Conservation (phyloP, 53 echinoderm and acorn worm species). For the Zoroaster sp. region DNA sequence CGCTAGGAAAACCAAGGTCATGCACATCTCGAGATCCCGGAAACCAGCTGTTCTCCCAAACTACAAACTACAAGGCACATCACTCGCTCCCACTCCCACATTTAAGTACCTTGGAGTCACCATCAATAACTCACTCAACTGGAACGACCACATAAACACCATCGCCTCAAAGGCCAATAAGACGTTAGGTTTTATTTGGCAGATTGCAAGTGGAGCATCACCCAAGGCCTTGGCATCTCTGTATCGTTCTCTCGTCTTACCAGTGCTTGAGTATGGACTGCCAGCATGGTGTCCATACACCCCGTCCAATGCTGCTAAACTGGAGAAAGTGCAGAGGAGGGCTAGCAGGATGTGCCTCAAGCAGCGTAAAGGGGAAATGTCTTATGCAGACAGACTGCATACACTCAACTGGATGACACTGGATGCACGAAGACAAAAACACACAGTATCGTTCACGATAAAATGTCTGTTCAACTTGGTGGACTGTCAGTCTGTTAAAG, state of each 20-base stretch:
- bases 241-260: slow-evolving; percentile 1
- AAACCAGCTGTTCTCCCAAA: slow-evolving; percentile 6
- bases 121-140: background rate
- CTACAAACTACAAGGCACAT: background rate
- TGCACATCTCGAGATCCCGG: slow-evolving; percentile 1
- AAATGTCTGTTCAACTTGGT: background rate
- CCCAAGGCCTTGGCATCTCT: background rate
- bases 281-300: slow-evolving; percentile 26
- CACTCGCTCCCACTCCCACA: background rate
- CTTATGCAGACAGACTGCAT: slow-evolving; percentile 24
- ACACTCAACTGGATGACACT: background rate
- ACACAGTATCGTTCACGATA: background rate
- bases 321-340: slow-evolving; percentile 17
- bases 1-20: background rate
- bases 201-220: slow-evolving; percentile 6
- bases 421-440: background rate
- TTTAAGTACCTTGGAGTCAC: slow-evolving; percentile 14
- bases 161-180: background rate
- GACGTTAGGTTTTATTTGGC: slow-evolving; percentile 16
- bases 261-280: slow-evolving; percentile 24
- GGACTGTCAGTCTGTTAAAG: background rate
- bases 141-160: slow-evolving; percentile 15
- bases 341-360: slow-evolving; percentile 26
- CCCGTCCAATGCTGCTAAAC: background rate
- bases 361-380: background rate